Base-by-base conservation (phyloP, 37 sponge, comb jelly and placozoan genomes). In the Trichoplax adhaerens region DNA sequence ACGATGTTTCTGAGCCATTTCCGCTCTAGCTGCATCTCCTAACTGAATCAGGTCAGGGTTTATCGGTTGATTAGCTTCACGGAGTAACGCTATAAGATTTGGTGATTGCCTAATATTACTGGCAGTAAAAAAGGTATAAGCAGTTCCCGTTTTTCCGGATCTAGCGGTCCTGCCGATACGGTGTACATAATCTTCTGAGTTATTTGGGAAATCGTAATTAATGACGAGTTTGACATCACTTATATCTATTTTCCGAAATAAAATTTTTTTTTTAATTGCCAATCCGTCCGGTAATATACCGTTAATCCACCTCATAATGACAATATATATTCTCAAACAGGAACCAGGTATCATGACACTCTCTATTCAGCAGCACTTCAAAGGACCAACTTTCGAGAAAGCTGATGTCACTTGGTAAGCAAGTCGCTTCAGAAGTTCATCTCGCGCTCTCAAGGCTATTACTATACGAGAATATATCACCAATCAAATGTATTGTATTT, bases 131-230 rank as follows among this genome's bases (percentile, higher is more conserved):
- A 91, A 88, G 7, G 89, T 88, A 74, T 97, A 97, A 12, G 93
- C 87, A 0, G 99, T 97, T 51, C 99, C 99, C 5, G 84, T 91
- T 52, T 79, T 81, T 6, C 78, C 65, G 4, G 93, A 92, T 3
- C 99, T 72, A 3, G 93, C 99, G 49, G 99, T 97, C 50, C 99
- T 80, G 4, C 99, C 99, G 68, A 97, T 91, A 50, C 99, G 84
- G 72, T 97, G 99, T 4, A 97, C 83, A 72, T 97, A 97, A 72
- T 97, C 93, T 71, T 97, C 99, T 55, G 87, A 86, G 60, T 83
- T 71, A 70, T 81, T 78, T 52, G 99, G 99, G 68, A 88, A 97
- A 64, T 97, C 99, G 79, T 75, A 97, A 83, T 97, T 97, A 67
- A 97, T 81, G 68, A 97, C 99, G 82, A 73, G 91, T 50, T 85